These are phyloP conservation scores for Sclerurus mexicanus DNA, from an alignment of 2,113 vertebrate genomes.

Conservation along the genomic window DNA sequence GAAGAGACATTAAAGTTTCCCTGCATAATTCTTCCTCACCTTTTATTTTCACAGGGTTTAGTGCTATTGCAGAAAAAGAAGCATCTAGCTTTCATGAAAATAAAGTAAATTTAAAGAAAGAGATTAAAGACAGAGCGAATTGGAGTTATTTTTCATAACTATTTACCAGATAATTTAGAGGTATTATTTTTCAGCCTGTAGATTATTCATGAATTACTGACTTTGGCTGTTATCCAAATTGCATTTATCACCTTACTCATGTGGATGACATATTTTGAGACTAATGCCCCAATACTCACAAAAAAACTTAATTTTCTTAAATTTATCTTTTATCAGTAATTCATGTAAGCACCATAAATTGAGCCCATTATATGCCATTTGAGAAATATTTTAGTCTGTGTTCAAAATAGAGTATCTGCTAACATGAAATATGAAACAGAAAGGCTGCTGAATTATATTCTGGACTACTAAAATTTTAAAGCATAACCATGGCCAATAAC, in stretches of 20 bases:
- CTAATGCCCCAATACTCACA: background rate
- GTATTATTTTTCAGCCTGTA: background rate
- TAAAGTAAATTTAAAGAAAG: background rate
- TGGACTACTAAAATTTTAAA: background rate
- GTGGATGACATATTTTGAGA: background rate
- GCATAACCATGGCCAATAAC: background rate
- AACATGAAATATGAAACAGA: background rate
- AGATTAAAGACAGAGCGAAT: background rate
- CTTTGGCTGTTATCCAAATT: background rate
- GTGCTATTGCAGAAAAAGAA: background rate
- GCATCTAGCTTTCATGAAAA: background rate
- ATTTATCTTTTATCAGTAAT: background rate
- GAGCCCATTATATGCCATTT: background rate
- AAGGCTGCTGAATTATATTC: background rate
- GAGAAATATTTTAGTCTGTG: background rate
- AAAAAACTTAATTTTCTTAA: background rate
- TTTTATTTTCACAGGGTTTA: background rate
- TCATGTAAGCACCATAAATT: background rate
- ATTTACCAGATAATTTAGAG: background rate
- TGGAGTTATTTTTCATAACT: background rate
- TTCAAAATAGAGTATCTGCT: background rate
- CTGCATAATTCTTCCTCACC: background rate
- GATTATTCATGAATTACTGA: background rate
- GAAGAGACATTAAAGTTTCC: background rate
- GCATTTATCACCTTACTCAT: background rate